A percentile compares a stretch with the other conserved stretches of the same genome.
phyloP scores from a whole-genome alignment of 2,797 vertebrate genomes.

The Eulemur mongoz region DNA sequence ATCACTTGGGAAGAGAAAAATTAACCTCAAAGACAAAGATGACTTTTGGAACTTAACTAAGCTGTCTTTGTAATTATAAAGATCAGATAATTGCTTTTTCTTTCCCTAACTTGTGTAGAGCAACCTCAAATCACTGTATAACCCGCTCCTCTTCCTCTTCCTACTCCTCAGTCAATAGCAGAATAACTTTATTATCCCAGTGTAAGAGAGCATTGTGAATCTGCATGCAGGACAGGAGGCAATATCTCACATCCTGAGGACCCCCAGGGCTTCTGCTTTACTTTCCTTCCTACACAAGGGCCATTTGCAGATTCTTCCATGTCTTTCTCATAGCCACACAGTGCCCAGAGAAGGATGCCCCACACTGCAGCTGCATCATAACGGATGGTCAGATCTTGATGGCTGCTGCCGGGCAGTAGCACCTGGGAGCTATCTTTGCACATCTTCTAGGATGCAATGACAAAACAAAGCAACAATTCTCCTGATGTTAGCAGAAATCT shows the following conservation, averaged over 20 bases:
- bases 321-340: background rate
- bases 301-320: background rate
- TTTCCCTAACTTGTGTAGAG: background rate
- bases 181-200: background rate
- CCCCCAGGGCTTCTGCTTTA: background rate
- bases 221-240: background rate
- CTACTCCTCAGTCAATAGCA: background rate
- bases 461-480: background rate
- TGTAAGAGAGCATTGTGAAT: background rate
- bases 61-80: background rate
- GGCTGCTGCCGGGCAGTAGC: background rate
- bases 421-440: background rate
- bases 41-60: background rate
- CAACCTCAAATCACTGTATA: background rate
- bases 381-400: background rate
- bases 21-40: background rate
- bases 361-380: background rate
- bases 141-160: background rate
- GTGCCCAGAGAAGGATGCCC: background rate
- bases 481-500: background rate
- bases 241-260: background rate
- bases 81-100: background rate
- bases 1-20: constrained; percentile 24
- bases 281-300: background rate
- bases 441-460: background rate